Evolutionary conservation across 2,888 invertebrate genomes (phyloP).

Genomic region (Malacosoma neustria): DNA sequence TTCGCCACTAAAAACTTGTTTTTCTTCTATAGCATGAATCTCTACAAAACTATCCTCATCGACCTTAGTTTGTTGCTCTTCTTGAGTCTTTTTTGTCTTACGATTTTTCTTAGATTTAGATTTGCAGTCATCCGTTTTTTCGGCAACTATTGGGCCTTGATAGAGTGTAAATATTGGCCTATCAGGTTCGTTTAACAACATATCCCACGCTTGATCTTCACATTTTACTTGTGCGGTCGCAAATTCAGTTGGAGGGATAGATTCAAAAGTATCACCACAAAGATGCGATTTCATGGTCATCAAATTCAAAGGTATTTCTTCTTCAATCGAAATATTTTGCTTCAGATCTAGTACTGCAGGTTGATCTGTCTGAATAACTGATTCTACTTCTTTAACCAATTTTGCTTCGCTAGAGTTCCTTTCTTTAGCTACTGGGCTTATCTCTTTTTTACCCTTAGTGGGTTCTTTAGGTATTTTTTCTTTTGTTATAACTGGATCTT

Average conservation of each 20-base stretch:
- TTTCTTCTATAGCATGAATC: conserved; percentile 63
- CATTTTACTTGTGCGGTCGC: conserved; percentile 29
- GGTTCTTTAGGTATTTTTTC: background rate
- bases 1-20: conserved; percentile 42
- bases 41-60: conserved; percentile 65
- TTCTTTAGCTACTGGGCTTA: background rate
- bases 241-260: background rate
- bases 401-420: background rate
- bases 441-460: conserved; percentile 1
- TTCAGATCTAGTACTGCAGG: too few relatives aligned
- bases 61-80: conserved; percentile 39
- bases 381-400: background rate
- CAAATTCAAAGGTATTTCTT: background rate
- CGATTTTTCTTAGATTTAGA: conserved; percentile 45
- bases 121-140: conserved; percentile 38
- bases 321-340: background rate
- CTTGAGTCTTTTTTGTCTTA: conserved; percentile 42
- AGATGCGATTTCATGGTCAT: background rate
- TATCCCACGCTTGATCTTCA: conserved; percentile 64
- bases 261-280: background rate
- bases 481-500: background rate
- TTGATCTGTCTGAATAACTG: background rate
- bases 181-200: conserved; percentile 48
- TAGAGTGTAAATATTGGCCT: conserved; percentile 24
- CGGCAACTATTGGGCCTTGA: conserved; percentile 20